A percentile compares a stretch with the other conserved stretches of the same genome.
Conservation (phyloP, 2,888 invertebrate species). For the Aphrophora alni region DNA sequence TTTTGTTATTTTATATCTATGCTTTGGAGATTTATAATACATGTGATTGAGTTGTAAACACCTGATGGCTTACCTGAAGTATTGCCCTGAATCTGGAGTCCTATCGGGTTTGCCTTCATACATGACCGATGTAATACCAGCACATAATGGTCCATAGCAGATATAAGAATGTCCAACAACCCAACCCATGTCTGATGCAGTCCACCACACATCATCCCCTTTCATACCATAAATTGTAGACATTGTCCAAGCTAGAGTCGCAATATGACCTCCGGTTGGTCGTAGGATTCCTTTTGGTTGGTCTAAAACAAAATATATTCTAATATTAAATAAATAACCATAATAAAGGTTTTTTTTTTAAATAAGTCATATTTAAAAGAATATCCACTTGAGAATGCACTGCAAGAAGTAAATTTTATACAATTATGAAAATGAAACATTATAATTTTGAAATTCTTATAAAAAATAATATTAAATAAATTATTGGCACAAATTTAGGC, state of each 20-base stretch:
- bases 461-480: no score
- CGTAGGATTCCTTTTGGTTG: conserved; percentile 83
- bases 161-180: conserved; percentile 96
- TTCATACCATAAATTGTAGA: conserved; percentile 79
- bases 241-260: conserved; percentile 85
- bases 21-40: no score
- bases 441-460: no score
- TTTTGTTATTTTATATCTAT: no score
- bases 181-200: conserved; percentile 89
- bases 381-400: background rate
- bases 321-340: background rate
- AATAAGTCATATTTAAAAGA: background rate
- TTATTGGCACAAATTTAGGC: no score
- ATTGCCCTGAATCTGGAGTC: conserved; percentile 91
- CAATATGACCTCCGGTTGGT: conserved; percentile 88
- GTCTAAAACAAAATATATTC: conserved; percentile 58
- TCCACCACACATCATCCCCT: conserved; percentile 87
- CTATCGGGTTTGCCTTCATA: conserved; percentile 95
- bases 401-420: no score
- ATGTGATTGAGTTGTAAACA: no score
- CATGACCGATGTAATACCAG: conserved; percentile 81
- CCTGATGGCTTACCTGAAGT: conserved; percentile 72
- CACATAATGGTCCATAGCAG: conserved; percentile 86
- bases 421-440: no score
- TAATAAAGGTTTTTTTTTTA: background rate